phyloP scores from a whole-genome alignment of 2,888 invertebrate genomes.

The Pyrochroa serraticornis region DNA sequence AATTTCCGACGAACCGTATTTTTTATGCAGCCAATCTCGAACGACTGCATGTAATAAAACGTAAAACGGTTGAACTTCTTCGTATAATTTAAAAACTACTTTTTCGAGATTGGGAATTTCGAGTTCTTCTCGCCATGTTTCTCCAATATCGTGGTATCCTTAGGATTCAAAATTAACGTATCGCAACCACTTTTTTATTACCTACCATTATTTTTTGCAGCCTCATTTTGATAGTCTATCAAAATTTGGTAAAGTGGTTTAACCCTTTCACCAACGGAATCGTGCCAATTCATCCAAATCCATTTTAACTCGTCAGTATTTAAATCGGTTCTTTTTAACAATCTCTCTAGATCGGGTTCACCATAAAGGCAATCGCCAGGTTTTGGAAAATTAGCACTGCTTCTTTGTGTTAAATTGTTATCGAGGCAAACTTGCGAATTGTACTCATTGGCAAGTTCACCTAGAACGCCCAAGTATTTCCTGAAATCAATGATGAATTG shows the following conservation, averaged over 20 bases:
- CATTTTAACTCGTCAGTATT: conserved; percentile 52
- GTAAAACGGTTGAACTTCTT: conserved; percentile 69
- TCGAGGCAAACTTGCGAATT: conserved; percentile 64
- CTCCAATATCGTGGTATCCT: conserved; percentile 71
- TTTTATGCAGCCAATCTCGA: conserved; percentile 64
- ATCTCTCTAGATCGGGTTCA: conserved; percentile 66
- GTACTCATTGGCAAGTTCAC: conserved; percentile 65
- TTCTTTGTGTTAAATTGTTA: conserved; percentile 4
- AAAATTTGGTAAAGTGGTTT: conserved; percentile 62
- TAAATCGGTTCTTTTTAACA: conserved; percentile 60
- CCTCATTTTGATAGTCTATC: conserved; percentile 65
- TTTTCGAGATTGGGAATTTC: conserved; percentile 65
- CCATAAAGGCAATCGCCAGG: conserved; percentile 62
- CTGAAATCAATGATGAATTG: conserved; percentile 26
- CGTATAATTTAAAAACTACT: conserved; percentile 62
- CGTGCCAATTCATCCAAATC: conserved; percentile 73
- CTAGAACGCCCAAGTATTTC: conserved; percentile 53
- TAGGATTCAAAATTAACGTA: conserved; percentile 1
- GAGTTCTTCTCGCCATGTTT: conserved; percentile 69
- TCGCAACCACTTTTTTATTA: background rate
- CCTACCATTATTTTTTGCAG: conserved; percentile 69
- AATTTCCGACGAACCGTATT: conserved; percentile 63
- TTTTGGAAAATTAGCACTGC: conserved; percentile 36
- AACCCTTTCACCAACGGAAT: conserved; percentile 65
- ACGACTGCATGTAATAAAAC: conserved; percentile 74